A percentile compares a stretch with the other conserved stretches of the same genome.
Evolutionary conservation across 1,140 invertebrate species (phyloP).

Genomic region (Bradysia coprophila): DNA sequence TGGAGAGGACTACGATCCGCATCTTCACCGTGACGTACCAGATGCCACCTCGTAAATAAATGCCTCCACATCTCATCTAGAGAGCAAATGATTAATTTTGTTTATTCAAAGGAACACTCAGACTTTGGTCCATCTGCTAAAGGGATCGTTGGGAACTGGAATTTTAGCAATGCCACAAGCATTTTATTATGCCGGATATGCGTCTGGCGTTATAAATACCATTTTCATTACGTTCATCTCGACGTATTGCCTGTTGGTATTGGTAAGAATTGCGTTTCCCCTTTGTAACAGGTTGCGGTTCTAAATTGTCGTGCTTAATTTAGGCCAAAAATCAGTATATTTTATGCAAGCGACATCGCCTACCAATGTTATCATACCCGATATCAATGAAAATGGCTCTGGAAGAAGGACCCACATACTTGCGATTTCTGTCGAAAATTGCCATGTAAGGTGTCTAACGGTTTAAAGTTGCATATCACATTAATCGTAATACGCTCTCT

Average conservation of each 20-base stretch:
- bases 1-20: slow-evolving; percentile 23
- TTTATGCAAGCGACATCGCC: slow-evolving; percentile 30
- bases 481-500: slow-evolving; percentile 2
- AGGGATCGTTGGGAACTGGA: slow-evolving; percentile 57
- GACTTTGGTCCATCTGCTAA: slow-evolving; percentile 46
- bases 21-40: slow-evolving; percentile 19
- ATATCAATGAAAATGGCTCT: slow-evolving; percentile 41
- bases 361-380: slow-evolving; percentile 41
- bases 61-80: slow-evolving; percentile 2
- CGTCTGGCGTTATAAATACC: slow-evolving; percentile 36
- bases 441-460: slow-evolving; percentile 27
- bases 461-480: not conserved
- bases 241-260: slow-evolving; percentile 44
- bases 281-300: not conserved
- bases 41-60: slow-evolving; percentile 23
- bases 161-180: slow-evolving; percentile 67
- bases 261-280: slow-evolving; percentile 27
- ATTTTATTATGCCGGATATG: slow-evolving; percentile 46
- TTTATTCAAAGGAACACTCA: slow-evolving; percentile 32
- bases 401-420: slow-evolving; percentile 31
- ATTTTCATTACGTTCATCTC: slow-evolving; percentile 37
- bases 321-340: slow-evolving; percentile 31
- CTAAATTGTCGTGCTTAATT: slow-evolving; percentile 2
- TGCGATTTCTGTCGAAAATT: slow-evolving; percentile 31
- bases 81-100: not conserved